Base-by-base conservation (phyloP, 2,888 invertebrate species). In the Orthosia cruda region DNA sequence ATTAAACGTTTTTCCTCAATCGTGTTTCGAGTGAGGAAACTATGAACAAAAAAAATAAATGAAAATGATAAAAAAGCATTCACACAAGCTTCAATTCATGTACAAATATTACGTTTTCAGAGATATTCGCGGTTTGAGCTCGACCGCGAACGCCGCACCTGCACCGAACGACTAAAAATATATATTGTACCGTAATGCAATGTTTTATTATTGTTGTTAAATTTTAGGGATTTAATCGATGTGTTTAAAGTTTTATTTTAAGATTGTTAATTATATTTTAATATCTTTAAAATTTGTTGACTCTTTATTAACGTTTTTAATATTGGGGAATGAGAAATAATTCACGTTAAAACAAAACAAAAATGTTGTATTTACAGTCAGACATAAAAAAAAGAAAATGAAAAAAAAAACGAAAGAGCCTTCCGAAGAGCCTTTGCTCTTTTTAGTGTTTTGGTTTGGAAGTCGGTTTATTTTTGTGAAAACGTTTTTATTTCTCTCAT, bases 1-100 rank as follows among this genome's bases (percentile, higher is more conserved):
- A 57, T 57, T 45, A 15, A 45, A 63, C 20, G 45, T 5, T 70
- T 79, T 80, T 70, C 70, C 66, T 80, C 32, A 66, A 66, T 63
- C 54, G 20, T 49, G 47, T 15, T 65, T 47, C n/a, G 23, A 58
- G 40, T 54, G 16, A 59, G 32, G 13, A 75, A 61, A 64, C 4
- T 11, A 20, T 26, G 55, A 9, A 52, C 3, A 20, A 23, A 58
- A 59, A 59, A 23, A 63, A 62, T 26, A 54, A 55, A 65, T 20
- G 40, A 32, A 32, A 58, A 58, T 4, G 18, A 26, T 23, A 9
- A 18, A 18, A 50, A 40, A 40, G 9, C 40, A 7, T n/a, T n/a
- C n/a, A n/a, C 47, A 26, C n/a, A 45, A 26, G 15, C 18, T 40
- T 18, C 5, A 16, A 18, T 32, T 32, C 2, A 12, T n/a, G n/a